These are phyloP conservation scores for Stichopus horrens DNA, from an alignment of 53 echinoderm and acorn worm genomes.

Conservation along the genomic window DNA sequence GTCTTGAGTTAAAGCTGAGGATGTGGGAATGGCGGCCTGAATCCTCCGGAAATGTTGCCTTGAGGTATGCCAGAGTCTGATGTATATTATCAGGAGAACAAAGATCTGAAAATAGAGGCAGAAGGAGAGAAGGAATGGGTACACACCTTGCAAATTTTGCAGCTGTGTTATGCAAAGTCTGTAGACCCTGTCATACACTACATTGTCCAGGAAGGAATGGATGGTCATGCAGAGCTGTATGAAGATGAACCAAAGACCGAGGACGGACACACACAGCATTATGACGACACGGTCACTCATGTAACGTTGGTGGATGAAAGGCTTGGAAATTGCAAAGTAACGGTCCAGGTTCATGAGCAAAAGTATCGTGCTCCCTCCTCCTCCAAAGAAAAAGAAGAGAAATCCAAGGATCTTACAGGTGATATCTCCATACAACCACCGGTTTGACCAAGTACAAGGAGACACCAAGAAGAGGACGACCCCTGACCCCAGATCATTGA, in stretches of 20 bases:
- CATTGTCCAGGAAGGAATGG: conserved; percentile 24
- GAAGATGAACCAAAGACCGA: conserved; percentile 20
- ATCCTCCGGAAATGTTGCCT: conserved; percentile 24
- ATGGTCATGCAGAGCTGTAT: conserved; percentile 32
- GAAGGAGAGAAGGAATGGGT: conserved; percentile 33
- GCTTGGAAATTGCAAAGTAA: conserved; percentile 35
- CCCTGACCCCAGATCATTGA: conserved; percentile 16
- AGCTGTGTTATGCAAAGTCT: conserved; percentile 35
- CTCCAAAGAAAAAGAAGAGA: conserved; percentile 30
- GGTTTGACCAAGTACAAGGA: conserved; percentile 18
- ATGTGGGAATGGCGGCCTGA: background rate
- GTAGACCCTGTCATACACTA: background rate
- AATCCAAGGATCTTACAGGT: conserved; percentile 34
- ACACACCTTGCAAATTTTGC: conserved; percentile 16
- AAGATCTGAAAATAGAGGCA: conserved; percentile 21
- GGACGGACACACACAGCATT: background rate
- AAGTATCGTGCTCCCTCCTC: conserved; percentile 20
- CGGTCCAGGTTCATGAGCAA: conserved; percentile 31
- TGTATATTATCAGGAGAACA: conserved; percentile 26
- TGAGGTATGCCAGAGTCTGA: conserved; percentile 19
- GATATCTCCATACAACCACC: conserved; percentile 32
- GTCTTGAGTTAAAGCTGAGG: background rate
- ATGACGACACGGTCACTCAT: conserved; percentile 10
- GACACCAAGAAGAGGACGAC: background rate
- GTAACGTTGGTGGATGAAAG: conserved; percentile 27